Evolutionary conservation across 2,888 invertebrate species (phyloP), one percentile per base, ranked within the genome.

Genomic region (Acanthosoma haemorrhoidale): DNA sequence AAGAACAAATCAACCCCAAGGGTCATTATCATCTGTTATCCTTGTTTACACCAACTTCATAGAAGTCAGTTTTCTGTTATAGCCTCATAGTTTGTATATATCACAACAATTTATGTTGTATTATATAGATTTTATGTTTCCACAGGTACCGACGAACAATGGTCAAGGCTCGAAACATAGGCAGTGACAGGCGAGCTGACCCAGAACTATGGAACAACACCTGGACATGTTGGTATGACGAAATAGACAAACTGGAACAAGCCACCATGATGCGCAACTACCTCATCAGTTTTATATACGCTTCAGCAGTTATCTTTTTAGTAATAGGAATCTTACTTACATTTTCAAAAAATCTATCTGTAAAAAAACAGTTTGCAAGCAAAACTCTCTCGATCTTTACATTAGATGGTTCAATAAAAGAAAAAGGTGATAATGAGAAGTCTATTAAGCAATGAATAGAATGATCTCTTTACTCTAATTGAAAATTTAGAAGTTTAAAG

Each of bases 191-290:
- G 0, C 79, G 78, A 1, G 82, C 83, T 1, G 80, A 86, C 79
- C 87, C 87, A 0, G 75, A 75, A 0, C 75, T 79, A 5, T 85
- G 84, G 80, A 82, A 84, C 66, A 81, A 82, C 64, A 82, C 83
- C 0, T 87, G 87, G 87, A 81, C 81, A 1, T 82, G 80, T 74
- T 87, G 87, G 87, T 69, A 72, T 34, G 75, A 75, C 29, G 73
- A 75, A 36, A 63, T 72, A 34, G 70, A 71, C 32, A 41, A 69
- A 29, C 29, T 18, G 15, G 25, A 72, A 32, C 36, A 72, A 21
- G 8, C 68, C 18, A 16, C 68, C 13, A 36, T 58, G 9, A 36
- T 67, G 25, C 59, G 59, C 6, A 43, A 63, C 34, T 41, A 57
- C n/a, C 4, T 69, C 11, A 38, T 36, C 3, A 38, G 69, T 31